Evolutionary conservation across 1,140 invertebrate genomes (phyloP), one percentile per base, ranked within the genome.

Genomic region (Cylas formicarius): DNA sequence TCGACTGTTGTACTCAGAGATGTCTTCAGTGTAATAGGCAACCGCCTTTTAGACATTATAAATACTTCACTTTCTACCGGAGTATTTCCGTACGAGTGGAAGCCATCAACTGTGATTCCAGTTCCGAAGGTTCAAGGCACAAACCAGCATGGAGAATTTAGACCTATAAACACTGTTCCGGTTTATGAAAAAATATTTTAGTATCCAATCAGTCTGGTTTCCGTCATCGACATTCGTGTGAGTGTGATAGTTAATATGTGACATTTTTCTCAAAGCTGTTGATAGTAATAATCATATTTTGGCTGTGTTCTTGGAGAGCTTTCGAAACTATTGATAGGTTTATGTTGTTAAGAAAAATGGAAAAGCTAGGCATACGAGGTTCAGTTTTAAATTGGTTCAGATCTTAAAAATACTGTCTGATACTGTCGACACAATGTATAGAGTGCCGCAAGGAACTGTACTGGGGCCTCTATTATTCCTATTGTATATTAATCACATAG

Each of bases 231-330:
- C 24, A 39, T 22, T 39, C 5, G 4, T 34, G 32, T 34, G 32
- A 34, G 14, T 34, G 32, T 34, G 14, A 13, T 34, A 4, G 14
- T 34, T 16, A 34, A n/a, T 37, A 28, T 37, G 10, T 32, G 29
- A 32, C 11, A 32, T 13, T 32, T 32, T 32, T 11, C 29, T 32
- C 29, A 32, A 32, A 11, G 5, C 29, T 32, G 29, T 32, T 32
- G 29, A 32, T 32, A 32, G 17, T 32, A 32, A 32, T 11, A 32
- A 32, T 11, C 5, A 13, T 5, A 11, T 32, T 32, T 11, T 32
- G 29, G 44, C 32, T 4, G 28, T 51, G n/a, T 51, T 51, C 23
- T 26, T 51, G 17, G 38, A 51, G 49, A 31, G 49, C 49, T 10
- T 51, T 47, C 29, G 44, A 51, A 28, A 47, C 44, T 14, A 29